These are phyloP conservation scores for Nesidiocoris tenuis DNA, from an alignment of 2,888 invertebrate species.

Conservation along the genomic window DNA sequence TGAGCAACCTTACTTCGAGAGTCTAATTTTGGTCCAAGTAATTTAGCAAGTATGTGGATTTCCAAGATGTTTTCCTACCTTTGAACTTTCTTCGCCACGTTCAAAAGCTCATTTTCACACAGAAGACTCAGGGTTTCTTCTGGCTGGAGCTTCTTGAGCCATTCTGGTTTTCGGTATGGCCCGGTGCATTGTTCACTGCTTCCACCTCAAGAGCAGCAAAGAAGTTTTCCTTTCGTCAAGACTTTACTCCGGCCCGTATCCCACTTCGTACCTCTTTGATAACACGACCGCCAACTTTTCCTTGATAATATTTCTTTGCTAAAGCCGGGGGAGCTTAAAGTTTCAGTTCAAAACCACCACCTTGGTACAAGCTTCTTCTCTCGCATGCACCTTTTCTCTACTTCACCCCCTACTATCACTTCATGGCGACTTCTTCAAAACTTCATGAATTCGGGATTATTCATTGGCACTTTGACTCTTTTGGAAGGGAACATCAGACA, in stretches of 20 bases:
- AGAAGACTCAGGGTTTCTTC: not conserved
- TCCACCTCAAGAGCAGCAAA: not conserved
- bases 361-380: not conserved
- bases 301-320: not conserved
- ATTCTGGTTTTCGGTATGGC: not conserved
- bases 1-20: too few species aligned
- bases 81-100: not conserved
- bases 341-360: not conserved
- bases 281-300: not conserved
- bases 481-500: too few species aligned
- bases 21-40: too few species aligned
- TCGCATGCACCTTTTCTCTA: too few species aligned
- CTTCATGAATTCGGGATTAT: too few species aligned
- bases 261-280: not conserved
- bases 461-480: too few species aligned
- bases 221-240: not conserved
- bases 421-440: too few species aligned
- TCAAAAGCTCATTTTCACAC: not conserved
- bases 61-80: too few species aligned
- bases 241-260: not conserved
- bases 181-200: not conserved
- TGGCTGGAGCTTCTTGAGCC: not conserved
- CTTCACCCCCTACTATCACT: too few species aligned
- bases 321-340: not conserved
- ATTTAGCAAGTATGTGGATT: too few species aligned